Evolutionary conservation across 2,888 invertebrate genomes (phyloP).

Genomic region (Eumerus sabulonum): DNA sequence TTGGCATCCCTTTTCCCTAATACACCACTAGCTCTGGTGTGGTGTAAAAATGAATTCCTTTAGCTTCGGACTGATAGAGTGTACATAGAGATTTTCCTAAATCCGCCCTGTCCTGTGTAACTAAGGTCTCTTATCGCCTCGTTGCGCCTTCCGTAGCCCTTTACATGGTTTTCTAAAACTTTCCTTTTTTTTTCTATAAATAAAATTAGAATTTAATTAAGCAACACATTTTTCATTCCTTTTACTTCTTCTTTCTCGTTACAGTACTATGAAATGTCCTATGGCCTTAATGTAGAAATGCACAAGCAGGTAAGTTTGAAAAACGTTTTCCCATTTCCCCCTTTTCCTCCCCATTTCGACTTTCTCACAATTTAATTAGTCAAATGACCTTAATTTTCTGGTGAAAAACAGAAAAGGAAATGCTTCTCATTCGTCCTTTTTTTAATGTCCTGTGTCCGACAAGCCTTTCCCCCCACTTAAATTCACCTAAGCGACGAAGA

Average conservation of each 20-base stretch:
- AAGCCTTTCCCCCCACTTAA: too few species aligned
- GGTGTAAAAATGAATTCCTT: slow-evolving; percentile 37
- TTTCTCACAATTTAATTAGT: slow-evolving; percentile 46
- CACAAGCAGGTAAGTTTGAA: slow-evolving; percentile 89
- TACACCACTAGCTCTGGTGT: slow-evolving; percentile 11
- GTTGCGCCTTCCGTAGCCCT: background rate
- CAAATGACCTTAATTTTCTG: slow-evolving; percentile 51
- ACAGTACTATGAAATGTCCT: slow-evolving; percentile 98
- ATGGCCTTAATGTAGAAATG: slow-evolving; percentile 97
- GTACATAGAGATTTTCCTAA: background rate
- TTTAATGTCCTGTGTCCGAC: too few species aligned
- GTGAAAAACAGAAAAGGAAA: slow-evolving; percentile 4
- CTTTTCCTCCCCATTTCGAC: slow-evolving; percentile 6
- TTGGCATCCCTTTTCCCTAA: background rate
- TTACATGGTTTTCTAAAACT: background rate
- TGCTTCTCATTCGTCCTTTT: too few species aligned
- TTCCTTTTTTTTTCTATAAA: background rate
- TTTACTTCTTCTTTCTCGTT: slow-evolving; percentile 71
- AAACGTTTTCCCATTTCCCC: background rate
- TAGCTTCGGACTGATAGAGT: slow-evolving; percentile 6
- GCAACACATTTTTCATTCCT: slow-evolving; percentile 39
- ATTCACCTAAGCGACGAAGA: too few species aligned
- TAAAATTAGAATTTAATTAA: slow-evolving; percentile 21
- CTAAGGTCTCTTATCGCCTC: too few species aligned
- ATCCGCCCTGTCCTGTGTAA: too few species aligned